Evolutionary conservation across 2,797 vertebrate species (phyloP).

Genomic region (Synanceia verrucosa): DNA sequence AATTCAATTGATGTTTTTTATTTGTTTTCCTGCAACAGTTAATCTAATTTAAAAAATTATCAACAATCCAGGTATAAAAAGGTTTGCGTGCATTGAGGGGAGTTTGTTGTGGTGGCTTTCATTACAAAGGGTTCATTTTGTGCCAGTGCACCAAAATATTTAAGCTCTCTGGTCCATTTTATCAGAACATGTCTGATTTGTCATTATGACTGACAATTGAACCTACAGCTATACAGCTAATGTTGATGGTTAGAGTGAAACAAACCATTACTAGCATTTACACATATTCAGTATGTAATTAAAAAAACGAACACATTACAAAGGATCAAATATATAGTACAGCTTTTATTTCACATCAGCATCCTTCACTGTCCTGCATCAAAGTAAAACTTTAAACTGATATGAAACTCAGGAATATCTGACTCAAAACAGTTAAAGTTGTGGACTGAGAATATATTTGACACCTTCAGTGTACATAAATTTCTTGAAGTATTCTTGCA

Average conservation of each 20-base stretch:
- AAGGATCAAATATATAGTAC: not conserved
- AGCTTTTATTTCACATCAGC: too few species aligned
- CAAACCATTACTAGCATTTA: not conserved
- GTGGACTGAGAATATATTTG: not conserved
- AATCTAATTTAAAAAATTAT: not conserved
- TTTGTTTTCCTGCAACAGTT: not conserved
- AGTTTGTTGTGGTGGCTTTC: not conserved
- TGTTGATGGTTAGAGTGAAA: not conserved
- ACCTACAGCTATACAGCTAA: not conserved
- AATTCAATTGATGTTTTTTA: not conserved
- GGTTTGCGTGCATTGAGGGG: not conserved
- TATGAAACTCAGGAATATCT: not conserved
- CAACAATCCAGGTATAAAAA: not conserved
- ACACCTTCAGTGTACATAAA: not conserved
- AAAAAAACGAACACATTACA: not conserved
- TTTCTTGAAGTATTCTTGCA: constrained; percentile 1
- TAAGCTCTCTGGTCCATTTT: not conserved
- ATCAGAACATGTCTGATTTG: not conserved
- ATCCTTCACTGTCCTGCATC: not conserved
- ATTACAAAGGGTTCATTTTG: not conserved
- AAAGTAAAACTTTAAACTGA: not conserved
- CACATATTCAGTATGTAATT: too few species aligned
- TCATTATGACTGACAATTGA: not conserved
- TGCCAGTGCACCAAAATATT: not conserved
- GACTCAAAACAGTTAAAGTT: not conserved